phyloP scores from a whole-genome alignment of 1,140 invertebrate species.

The Lordiphosa collinella region DNA sequence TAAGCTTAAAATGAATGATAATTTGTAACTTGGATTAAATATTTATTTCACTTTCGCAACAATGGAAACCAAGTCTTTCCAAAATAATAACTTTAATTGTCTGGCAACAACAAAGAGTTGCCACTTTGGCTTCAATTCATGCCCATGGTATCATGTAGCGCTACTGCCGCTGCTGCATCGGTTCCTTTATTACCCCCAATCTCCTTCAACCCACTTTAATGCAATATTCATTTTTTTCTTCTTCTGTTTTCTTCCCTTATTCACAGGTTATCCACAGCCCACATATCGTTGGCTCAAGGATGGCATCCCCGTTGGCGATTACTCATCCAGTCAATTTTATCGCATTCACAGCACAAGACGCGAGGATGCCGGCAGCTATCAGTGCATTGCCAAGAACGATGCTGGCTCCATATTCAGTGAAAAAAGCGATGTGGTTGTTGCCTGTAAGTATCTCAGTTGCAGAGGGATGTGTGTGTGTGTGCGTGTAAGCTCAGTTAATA shows the following conservation, averaged over 20 bases:
- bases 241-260: constrained; percentile 2
- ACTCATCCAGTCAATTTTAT: constrained; percentile 88
- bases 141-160: no score
- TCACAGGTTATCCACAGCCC: constrained; percentile 90
- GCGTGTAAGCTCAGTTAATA: neutral
- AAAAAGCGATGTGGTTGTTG: constrained; percentile 91
- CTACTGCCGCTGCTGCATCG: neutral
- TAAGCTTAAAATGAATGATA: no score
- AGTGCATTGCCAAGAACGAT: constrained; percentile 93
- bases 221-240: neutral
- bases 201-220: constrained; percentile 3
- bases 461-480: no score
- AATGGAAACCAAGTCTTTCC: no score
- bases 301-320: constrained; percentile 86
- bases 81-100: no score
- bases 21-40: no score
- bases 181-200: neutral
- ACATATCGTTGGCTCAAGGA: constrained; percentile 95
- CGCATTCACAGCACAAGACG: constrained; percentile 89
- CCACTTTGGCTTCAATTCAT: no score
- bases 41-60: no score
- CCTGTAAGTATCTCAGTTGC: constrained; percentile 87
- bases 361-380: constrained; percentile 92
- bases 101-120: no score
- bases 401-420: constrained; percentile 95